phyloP scores from a whole-genome alignment of 2,888 invertebrate genomes.

The Malacosoma neustria region DNA sequence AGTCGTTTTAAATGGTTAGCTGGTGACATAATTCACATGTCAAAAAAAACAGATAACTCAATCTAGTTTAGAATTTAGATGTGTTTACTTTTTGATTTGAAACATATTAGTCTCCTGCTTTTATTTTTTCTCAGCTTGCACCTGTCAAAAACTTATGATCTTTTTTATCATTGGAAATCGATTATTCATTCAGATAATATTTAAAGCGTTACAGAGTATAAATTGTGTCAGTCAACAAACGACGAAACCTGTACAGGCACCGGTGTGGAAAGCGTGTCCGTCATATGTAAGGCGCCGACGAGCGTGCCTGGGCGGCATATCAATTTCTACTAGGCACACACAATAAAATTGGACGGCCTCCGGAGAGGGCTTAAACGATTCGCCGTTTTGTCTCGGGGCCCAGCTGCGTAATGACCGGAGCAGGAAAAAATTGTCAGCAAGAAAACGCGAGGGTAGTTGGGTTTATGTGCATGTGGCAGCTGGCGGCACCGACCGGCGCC shows the following conservation, averaged over 20 bases:
- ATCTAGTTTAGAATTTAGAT: no score
- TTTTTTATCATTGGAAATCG: no score
- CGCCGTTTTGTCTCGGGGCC: slow-evolving; percentile 74
- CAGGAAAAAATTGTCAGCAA: slow-evolving; percentile 75
- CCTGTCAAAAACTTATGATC: no score
- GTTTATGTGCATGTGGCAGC: slow-evolving; percentile 69
- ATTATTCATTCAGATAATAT: no score
- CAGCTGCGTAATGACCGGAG: slow-evolving; percentile 74
- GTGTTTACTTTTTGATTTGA: no score
- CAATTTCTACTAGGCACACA: slow-evolving; percentile 71
- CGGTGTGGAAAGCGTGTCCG: slow-evolving; percentile 33
- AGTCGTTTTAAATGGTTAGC: no score
- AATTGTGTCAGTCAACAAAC: neutral
- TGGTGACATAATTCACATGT: no score
- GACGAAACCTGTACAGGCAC: neutral
- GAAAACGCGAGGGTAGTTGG: slow-evolving; percentile 73
- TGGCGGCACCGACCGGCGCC: slow-evolving; percentile 52
- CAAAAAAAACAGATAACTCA: no score
- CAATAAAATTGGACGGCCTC: slow-evolving; percentile 74
- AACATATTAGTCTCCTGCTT: no score
- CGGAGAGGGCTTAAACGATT: slow-evolving; percentile 74
- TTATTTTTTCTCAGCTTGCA: no score
- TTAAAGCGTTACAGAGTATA: no score
- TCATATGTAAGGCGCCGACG: slow-evolving; percentile 41
- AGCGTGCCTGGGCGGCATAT: slow-evolving; percentile 62